Conservation (phyloP, 2,797 vertebrate species). For the Enteromius radiatus region DNA sequence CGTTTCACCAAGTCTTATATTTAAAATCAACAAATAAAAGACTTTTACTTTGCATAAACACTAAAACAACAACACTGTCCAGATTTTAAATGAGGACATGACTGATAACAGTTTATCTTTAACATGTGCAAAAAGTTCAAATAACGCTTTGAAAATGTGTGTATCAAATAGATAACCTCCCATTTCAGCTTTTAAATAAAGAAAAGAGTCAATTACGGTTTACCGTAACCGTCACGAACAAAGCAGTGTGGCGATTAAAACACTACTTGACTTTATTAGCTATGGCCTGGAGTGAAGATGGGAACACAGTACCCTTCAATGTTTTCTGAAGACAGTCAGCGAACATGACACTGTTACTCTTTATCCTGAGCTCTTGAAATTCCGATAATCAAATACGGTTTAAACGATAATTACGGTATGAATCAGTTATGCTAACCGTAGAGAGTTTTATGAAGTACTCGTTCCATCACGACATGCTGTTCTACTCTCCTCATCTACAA, state of each 20-base stretch:
- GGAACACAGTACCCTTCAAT: too few species aligned
- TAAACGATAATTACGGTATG: neutral
- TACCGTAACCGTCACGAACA: too few species aligned
- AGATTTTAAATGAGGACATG: neutral
- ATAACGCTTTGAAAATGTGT: neutral
- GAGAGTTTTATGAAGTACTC: too few species aligned
- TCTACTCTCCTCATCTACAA: constrained; percentile 13
- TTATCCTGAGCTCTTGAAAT: neutral
- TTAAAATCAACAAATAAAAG: neutral
- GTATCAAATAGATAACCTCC: neutral
- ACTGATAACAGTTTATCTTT: neutral
- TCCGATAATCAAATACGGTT: neutral
- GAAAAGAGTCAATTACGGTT: neutral
- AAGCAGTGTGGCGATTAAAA: too few species aligned
- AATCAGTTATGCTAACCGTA: too few species aligned
- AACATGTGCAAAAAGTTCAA: neutral
- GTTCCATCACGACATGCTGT: neutral
- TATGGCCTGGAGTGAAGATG: too few species aligned
- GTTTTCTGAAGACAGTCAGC: neutral
- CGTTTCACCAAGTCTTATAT: neutral
- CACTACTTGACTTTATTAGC: too few species aligned
- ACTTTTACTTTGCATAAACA: neutral
- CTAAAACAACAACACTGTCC: neutral
- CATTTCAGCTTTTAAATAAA: neutral
- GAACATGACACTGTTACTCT: neutral